Base-by-base conservation (phyloP, 2,888 invertebrate genomes). In the Heliconius aoede region DNA sequence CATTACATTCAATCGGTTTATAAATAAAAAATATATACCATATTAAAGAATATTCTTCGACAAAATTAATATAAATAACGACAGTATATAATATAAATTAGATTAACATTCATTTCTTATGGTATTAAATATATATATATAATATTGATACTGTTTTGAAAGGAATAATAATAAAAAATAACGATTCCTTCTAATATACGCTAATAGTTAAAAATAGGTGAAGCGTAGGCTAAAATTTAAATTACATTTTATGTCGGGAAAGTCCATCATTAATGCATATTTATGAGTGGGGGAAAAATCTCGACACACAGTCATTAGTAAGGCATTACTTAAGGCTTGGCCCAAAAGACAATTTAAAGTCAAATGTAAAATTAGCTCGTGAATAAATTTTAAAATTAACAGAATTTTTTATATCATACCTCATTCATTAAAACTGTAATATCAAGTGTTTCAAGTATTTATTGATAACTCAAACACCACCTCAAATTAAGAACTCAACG, bases 281-380 rank as follows among this genome's bases (percentile, higher is more conserved):
- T 93, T 93, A 92, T 92, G 91, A 91, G 88, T 86, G 84, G 88
- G 88, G 90, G 87, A 90, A 92, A 91, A 93, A 92, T 92, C 92
- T 89, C 90, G 87, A 90, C 91, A 91, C 87, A 90, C 88, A 88
- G 91, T 91, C 92, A 93, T 92, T 93, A 93, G 91, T 89, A 90
- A 89, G 86, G 89, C 91, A 91, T 92, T 90, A 90, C 89, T 88
- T 86, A 80, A 81, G 62, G 73, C 73, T 68, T 67, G 85, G 85
- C 71, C 3, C 74, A 87, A 87, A 55, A 60, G 40, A 78, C 61
- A 61, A 60, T 26, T 55, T 30, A 30, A 24, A 71, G 68, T 61
- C 51, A 18, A n/a, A 61, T 72, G 60, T 40, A 26, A 69, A 72
- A 72, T 72, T 72, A 60, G 72, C 24, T 24, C 24, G 26, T 40